phyloP scores from a whole-genome alignment of 2,797 vertebrate genomes.

The Tauraco hartlaubi region DNA sequence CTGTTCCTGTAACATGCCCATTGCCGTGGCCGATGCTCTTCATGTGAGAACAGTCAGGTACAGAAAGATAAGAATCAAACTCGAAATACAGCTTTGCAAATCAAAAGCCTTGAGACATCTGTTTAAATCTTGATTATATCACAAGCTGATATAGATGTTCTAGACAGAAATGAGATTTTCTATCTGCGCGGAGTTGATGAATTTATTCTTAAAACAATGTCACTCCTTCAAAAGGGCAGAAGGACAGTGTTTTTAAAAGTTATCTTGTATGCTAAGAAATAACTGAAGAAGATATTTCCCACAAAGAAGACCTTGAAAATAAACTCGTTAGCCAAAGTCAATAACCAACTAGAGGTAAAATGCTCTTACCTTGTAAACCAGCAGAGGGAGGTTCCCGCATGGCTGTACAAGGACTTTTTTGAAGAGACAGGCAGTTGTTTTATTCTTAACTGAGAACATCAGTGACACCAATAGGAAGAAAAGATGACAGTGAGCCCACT shows the following conservation, averaged over 20 bases:
- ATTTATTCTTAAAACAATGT: neutral
- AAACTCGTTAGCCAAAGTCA: neutral
- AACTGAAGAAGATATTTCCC: constrained; percentile 31
- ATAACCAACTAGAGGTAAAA: neutral
- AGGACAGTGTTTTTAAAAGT: neutral
- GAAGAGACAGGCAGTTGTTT: neutral
- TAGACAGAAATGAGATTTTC: neutral
- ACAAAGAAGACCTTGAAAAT: neutral
- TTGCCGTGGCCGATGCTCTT: accelerated
- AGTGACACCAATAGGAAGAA: neutral
- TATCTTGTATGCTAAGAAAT: constrained; percentile 4
- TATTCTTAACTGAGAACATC: neutral
- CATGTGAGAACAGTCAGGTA: neutral
- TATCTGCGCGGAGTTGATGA: neutral
- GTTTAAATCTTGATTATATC: neutral
- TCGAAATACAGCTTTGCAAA: neutral
- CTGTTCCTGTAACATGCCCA: neutral
- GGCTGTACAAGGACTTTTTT: neutral
- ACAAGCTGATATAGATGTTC: neutral
- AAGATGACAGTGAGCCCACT: neutral
- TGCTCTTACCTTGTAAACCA: neutral
- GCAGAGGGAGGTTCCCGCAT: neutral
- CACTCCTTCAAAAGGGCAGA: neutral
- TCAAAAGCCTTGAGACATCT: neutral
- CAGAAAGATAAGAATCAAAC: neutral